Evolutionary conservation across 2,888 invertebrate species (phyloP).

Genomic region (Temnothorax rugatulus): DNA sequence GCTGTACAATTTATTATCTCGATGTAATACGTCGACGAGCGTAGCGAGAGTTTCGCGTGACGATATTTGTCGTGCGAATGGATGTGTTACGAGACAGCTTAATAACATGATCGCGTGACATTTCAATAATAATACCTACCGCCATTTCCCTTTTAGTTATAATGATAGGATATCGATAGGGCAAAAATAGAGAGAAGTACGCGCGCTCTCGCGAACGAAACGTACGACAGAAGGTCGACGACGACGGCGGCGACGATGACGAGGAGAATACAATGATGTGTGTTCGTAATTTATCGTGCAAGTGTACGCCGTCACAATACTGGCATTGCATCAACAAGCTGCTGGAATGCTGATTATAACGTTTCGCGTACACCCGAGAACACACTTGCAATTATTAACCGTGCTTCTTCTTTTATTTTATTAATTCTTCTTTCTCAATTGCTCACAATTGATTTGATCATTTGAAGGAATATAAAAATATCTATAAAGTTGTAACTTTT

Average conservation of each 20-base stretch:
- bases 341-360: conserved; percentile 37
- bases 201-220: conserved; percentile 31
- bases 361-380: conserved; percentile 20
- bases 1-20: conserved; percentile 39
- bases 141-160: conserved; percentile 43
- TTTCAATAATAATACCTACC: conserved; percentile 55
- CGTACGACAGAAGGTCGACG: conserved; percentile 47
- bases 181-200: conserved; percentile 22
- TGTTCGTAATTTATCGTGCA: conserved; percentile 44
- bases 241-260: conserved; percentile 19
- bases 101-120: conserved; percentile 52
- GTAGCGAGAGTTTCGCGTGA: conserved; percentile 40
- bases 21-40: conserved; percentile 12
- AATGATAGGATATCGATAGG: conserved; percentile 54
- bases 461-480: neutral
- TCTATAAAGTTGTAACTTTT: neutral
- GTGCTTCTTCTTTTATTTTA: conserved; percentile 3
- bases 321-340: conserved; percentile 38
- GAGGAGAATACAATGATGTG: conserved; percentile 36
- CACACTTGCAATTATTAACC: conserved; percentile 19
- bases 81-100: conserved; percentile 48
- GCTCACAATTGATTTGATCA: neutral
- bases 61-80: conserved; percentile 43
- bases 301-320: conserved; percentile 30
- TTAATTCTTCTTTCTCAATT: neutral